These are phyloP conservation scores for Apotomis betuletana DNA, from an alignment of 2,888 invertebrate genomes.

Conservation along the genomic window DNA sequence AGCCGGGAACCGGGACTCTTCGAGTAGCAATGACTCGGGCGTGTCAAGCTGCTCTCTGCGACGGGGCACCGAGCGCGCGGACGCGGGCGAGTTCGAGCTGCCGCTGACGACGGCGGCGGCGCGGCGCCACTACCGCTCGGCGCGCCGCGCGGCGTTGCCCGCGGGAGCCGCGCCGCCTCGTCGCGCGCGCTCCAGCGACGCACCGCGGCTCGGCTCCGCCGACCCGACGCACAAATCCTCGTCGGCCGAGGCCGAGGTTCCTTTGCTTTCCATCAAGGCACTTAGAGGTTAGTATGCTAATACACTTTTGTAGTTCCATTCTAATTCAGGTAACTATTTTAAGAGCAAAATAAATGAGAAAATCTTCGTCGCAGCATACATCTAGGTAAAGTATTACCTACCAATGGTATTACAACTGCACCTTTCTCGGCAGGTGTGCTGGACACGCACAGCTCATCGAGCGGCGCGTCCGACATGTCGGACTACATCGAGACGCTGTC, in stretches of 20 bases:
- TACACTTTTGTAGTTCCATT: too few relatives aligned
- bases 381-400: too few relatives aligned
- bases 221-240: conserved; percentile 85
- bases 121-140: conserved; percentile 81
- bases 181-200: conserved; percentile 88
- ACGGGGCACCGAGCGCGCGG: conserved; percentile 75
- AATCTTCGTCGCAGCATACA: too few relatives aligned
- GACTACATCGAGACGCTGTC: conserved; percentile 94
- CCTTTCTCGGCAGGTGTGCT: conserved; percentile 61
- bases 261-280: conserved; percentile 85
- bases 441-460: conserved; percentile 90
- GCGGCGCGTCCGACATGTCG: conserved; percentile 94
- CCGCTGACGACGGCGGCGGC: conserved; percentile 82
- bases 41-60: conserved; percentile 87
- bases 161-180: conserved; percentile 84
- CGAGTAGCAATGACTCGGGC: conserved; percentile 92
- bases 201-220: conserved; percentile 81
- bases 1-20: conserved; percentile 89
- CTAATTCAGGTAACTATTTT: too few relatives aligned
- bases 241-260: conserved; percentile 90
- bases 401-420: too few relatives aligned
- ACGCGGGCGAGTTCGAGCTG: conserved; percentile 84
- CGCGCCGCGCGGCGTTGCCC: conserved; percentile 83
- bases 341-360: too few relatives aligned
- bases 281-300: conserved; percentile 69